These are phyloP conservation scores for Caenorhabditis sinica DNA, from an alignment of 2,888 invertebrate species.

Conservation along the genomic window DNA sequence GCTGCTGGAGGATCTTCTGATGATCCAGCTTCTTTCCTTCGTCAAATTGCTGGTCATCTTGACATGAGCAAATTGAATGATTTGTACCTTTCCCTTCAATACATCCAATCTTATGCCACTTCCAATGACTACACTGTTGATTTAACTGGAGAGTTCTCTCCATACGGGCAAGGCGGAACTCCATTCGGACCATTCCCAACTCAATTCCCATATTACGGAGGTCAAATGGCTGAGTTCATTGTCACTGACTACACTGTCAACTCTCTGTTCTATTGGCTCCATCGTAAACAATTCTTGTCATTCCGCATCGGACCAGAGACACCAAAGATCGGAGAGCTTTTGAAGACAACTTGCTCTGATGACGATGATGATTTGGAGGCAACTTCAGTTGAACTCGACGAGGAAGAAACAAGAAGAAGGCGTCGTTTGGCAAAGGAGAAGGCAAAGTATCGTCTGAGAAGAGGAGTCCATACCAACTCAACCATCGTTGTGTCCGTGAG, in stretches of 20 bases:
- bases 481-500: conserved; percentile 38
- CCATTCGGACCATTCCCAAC: conserved; percentile 82
- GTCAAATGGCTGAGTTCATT: conserved; percentile 80
- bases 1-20: conserved; percentile 63
- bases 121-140: conserved; percentile 80
- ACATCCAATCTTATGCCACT: conserved; percentile 80
- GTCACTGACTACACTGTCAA: conserved; percentile 81
- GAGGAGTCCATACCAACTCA: conserved; percentile 49
- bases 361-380: conserved; percentile 78
- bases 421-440: conserved; percentile 60
- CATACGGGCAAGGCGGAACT: conserved; percentile 75
- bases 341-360: conserved; percentile 82
- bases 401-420: conserved; percentile 61
- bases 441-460: conserved; percentile 45
- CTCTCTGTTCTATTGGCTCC: conserved; percentile 80
- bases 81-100: conserved; percentile 77
- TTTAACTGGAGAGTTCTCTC: conserved; percentile 80
- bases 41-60: conserved; percentile 74
- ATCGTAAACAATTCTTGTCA: conserved; percentile 80
- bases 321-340: conserved; percentile 81
- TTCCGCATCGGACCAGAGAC: conserved; percentile 82
- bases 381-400: conserved; percentile 73
- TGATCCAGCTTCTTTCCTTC: conserved; percentile 75
- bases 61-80: conserved; percentile 78
- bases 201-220: conserved; percentile 78